Base-by-base conservation (phyloP, 2,113 vertebrate genomes). In the Nasalis larvatus region DNA sequence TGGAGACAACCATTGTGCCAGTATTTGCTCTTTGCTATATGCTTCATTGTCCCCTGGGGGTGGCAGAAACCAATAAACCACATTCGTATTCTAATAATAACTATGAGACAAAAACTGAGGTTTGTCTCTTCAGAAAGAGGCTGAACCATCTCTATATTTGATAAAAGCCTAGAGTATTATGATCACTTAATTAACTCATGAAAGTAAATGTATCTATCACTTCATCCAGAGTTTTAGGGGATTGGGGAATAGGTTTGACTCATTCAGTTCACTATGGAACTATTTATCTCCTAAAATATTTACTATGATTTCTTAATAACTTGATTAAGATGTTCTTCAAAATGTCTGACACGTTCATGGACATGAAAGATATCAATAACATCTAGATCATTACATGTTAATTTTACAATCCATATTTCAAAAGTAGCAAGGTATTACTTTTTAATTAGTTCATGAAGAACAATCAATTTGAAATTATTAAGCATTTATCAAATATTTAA, bases 81-180 rank as follows among this genome's bases (percentile, higher is more conserved):
- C 21, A 82, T 74, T 92, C 0, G 0, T 52, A 69, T 89, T 94
- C 69, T 92, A 95, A 93, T 90, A 97, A 89, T 88, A 97, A 89
- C 45, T 32, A 54, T 84, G 37, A 96, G 35, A 87, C 40, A 86
- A 52, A 94, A 97, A 97, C 52, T 89, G 81, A 95, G 96, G 69
- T 94, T 94, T 49, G 76, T 81, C 63, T 89, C 56, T 84, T 76
- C 32, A 54, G 83, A 94, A 97, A 94, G 45, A 89, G 52, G 92
- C 58, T 84, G 16, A 96, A 95, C 87, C 89, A 93, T 92, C 71
- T 95, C 80, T 95, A 93, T 85, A 95, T 98, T 94, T 85, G 89
- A 74, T 96, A 90, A 94, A 96, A 97, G 45, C 40, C n/a, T 83
- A 83, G 76, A 88, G n/a, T 90, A 92, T 77, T 52, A 16, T 69